Conservation (phyloP, 2,888 invertebrate species). For the Sarcophaga caerulescens region DNA sequence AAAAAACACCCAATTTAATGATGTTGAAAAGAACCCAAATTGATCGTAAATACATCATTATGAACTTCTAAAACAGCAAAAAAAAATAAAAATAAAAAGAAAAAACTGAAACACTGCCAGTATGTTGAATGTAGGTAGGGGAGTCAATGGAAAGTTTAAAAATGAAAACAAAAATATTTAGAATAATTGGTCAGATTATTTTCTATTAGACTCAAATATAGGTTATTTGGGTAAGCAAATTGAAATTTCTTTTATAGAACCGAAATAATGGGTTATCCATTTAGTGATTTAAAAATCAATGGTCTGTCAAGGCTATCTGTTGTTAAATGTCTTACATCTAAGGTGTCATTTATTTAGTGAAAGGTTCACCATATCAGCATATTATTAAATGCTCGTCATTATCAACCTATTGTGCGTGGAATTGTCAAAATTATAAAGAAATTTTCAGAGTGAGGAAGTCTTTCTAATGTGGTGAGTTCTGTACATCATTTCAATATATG, state of each 20-base stretch:
- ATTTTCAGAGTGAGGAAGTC: not conserved
- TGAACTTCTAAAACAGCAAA: not conserved
- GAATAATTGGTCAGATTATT: not conserved
- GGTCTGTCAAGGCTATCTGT: too few species aligned
- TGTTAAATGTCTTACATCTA: not conserved
- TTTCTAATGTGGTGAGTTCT: too few species aligned
- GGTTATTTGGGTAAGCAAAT: not conserved
- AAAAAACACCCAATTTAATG: not conserved
- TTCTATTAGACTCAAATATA: not conserved
- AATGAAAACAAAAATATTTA: constrained; percentile 6
- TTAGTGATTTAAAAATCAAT: too few species aligned
- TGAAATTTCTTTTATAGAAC: too few species aligned
- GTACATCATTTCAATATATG: too few species aligned
- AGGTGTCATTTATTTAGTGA: not conserved
- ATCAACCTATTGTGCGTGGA: too few species aligned
- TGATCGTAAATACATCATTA: not conserved
- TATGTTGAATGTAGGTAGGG: not conserved
- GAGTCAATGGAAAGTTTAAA: not conserved
- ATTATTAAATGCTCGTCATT: too few species aligned
- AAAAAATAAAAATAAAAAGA: not conserved
- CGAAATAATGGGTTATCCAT: too few species aligned
- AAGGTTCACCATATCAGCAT: too few species aligned
- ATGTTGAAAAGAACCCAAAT: not conserved
- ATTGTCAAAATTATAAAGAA: constrained; percentile 13
- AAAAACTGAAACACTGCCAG: not conserved